Base-by-base conservation (phyloP, 1,140 invertebrate species). In the Brachionus rubens region DNA sequence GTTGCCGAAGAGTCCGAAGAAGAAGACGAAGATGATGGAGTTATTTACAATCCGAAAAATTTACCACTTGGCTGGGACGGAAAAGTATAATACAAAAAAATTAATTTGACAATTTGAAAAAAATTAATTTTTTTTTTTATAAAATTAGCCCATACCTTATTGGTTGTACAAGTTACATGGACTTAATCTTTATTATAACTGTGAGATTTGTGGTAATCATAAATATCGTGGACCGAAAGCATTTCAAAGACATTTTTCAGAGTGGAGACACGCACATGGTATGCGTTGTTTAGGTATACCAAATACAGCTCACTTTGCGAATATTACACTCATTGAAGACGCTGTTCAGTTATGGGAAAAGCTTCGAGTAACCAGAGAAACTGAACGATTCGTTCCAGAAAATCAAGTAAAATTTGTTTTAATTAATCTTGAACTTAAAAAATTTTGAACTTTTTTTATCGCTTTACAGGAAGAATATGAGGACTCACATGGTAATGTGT, bases 151-250 rank as follows among this genome's bases (percentile, higher is more conserved):
- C 0, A 98, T 98, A 81, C 97, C 97, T 0, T 99, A 99, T 84
- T 99, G 97, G 96, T 85, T 99, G 28, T 99, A 99, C 84, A 99
- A 99, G 87, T 85, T 99, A 5, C 97, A 99, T 84, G 97, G 97
- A 0, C 87, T 99, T 0, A 99, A 99, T 84, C 96, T 99, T 54
- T 96, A 92, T 82, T 99, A 98, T 83, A 95, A 92, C 77, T 99
- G 97, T 85, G 97, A 99, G 85, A 99, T 99, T 77, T 99, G 97
- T 86, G 97, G 96, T n/a, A 99, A 99, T 86, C 96, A 92, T 80
- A 94, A 92, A 0, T 99, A 99, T 85, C 96, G 98, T 86, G 97
- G 97, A 0, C 97, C 97, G 0, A 99, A 99, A 85, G 96, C 96
- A n/a, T 99, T 99, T 83, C 96, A 99, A 83, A 88, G 94, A 65